A percentile compares a stretch with the other conserved stretches of the same genome.
These are phyloP conservation scores for Tor tambroides DNA, from an alignment of 2,113 vertebrate species.

Conservation along the genomic window DNA sequence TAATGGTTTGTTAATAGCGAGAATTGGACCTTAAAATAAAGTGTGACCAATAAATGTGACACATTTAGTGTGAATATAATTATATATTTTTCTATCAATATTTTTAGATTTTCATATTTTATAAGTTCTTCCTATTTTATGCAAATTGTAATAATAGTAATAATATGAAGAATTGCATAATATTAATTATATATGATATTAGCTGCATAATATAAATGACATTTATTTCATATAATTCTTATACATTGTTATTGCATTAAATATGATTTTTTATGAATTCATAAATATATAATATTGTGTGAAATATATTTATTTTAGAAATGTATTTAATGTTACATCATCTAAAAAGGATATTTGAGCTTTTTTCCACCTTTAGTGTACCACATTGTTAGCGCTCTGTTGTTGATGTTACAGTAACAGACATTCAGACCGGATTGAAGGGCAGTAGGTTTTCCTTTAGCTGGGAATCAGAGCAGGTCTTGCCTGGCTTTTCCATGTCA, in stretches of 20 bases:
- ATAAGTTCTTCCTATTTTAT: background rate
- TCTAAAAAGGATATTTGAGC: background rate
- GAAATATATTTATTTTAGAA: background rate
- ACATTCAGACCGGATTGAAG: background rate
- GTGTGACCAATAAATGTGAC: background rate
- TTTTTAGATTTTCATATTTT: background rate
- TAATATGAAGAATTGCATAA: background rate
- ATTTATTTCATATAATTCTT: background rate
- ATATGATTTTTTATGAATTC: background rate
- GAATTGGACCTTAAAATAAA: no score
- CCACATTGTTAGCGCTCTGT: background rate
- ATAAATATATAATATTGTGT: background rate
- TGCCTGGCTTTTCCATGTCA: conserved; percentile 60
- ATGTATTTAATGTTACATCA: background rate
- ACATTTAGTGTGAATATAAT: background rate
- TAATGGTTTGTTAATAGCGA: no score
- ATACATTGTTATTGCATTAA: background rate
- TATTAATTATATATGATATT: background rate
- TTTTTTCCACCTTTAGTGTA: background rate
- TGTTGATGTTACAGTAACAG: background rate
- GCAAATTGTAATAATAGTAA: background rate
- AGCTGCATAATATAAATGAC: background rate
- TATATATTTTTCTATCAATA: background rate
- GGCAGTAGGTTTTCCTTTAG: conserved; percentile 3
- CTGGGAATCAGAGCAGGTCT: conserved; percentile 43